These are phyloP conservation scores for Onychorhynchus coronatus DNA, from an alignment of 2,113 vertebrate species.

Conservation along the genomic window DNA sequence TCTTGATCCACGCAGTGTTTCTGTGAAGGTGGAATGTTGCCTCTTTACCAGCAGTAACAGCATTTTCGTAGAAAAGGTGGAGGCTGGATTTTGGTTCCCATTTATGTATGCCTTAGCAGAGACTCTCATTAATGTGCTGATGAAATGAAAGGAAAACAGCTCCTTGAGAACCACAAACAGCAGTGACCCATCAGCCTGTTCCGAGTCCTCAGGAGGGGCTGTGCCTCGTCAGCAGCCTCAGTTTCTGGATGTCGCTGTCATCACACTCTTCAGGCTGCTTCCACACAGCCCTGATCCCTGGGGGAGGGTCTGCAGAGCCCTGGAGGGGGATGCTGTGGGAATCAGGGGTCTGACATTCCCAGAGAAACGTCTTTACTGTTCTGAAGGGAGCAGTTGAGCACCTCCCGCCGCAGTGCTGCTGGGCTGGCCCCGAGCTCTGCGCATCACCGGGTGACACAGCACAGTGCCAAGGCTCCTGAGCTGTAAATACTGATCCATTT, in stretches of 20 bases:
- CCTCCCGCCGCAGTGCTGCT: not conserved
- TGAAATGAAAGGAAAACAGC: not conserved
- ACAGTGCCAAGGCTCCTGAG: not conserved
- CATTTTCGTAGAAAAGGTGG: accelerated
- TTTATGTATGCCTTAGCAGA: not conserved
- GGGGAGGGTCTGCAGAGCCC: not conserved
- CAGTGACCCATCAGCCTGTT: too few species aligned
- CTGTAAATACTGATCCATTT: not conserved
- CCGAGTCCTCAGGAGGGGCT: not conserved
- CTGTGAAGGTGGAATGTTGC: not conserved
- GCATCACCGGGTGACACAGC: not conserved
- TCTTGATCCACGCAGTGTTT: not conserved
- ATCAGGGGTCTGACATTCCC: not conserved
- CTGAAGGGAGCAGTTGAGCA: not conserved
- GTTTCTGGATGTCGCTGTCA: not conserved
- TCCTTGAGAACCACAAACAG: not conserved
- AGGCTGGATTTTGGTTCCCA: not conserved
- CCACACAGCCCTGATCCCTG: accelerated
- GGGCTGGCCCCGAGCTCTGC: not conserved
- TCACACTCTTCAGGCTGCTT: accelerated
- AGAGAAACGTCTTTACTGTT: not conserved
- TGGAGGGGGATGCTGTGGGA: not conserved
- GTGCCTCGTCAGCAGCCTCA: accelerated
- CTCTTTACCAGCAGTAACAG: not conserved
- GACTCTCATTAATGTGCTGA: not conserved